Conservation (phyloP, 2,797 vertebrate species). For the Aratinga solstitialis region DNA sequence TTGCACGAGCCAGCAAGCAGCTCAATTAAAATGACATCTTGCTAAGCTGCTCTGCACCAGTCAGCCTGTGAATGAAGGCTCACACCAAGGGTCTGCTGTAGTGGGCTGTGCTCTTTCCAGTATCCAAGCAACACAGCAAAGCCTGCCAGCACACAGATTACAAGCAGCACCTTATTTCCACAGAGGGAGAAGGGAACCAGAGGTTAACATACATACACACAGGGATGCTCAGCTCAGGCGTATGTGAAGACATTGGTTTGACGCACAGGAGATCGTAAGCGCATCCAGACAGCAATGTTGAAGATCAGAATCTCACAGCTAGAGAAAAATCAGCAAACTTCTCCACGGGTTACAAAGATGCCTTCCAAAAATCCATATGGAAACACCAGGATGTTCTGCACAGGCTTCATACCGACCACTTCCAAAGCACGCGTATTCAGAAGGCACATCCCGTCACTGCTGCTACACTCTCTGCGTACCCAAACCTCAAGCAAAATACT, state of each 20-base stretch:
- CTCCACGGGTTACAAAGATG: fast-evolving
- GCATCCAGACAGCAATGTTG: neutral
- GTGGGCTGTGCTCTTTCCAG: neutral
- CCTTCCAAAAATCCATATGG: neutral
- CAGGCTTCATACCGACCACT: fast-evolving
- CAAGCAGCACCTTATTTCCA: neutral
- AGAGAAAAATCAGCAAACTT: neutral
- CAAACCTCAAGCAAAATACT: neutral
- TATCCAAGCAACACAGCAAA: conserved; percentile 32
- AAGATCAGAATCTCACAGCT: neutral
- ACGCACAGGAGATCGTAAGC: neutral
- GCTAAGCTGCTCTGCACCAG: neutral
- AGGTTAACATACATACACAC: neutral
- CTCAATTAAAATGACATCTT: conserved; percentile 52
- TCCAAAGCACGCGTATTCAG: neutral
- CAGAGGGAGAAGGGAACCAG: neutral
- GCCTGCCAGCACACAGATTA: neutral
- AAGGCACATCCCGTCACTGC: neutral
- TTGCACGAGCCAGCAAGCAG: conserved; percentile 1
- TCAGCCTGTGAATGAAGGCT: neutral
- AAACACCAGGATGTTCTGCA: fast-evolving
- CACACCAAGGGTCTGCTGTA: neutral
- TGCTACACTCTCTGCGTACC: neutral
- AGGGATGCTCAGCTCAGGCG: neutral
- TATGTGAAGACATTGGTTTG: neutral